Conservation (phyloP, 2,113 vertebrate genomes). For the Zosterops pallidus region DNA sequence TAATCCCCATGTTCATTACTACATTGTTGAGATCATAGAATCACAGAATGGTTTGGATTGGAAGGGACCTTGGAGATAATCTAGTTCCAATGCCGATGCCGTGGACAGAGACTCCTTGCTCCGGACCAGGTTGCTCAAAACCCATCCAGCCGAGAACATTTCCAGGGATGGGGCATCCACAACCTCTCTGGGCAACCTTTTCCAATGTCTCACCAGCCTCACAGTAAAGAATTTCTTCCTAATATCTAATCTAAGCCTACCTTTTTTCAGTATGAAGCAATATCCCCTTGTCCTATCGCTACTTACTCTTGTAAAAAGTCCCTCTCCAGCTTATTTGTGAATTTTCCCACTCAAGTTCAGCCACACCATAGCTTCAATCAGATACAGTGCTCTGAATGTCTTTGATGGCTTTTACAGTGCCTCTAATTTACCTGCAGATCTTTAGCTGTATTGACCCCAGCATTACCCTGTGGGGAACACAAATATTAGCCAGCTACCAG, state of each 20-base stretch:
- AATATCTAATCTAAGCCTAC: background rate
- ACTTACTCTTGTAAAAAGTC: background rate
- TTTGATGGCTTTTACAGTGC: background rate
- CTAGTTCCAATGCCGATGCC: background rate
- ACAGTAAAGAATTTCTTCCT: background rate
- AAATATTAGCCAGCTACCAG: background rate
- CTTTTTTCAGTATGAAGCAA: background rate
- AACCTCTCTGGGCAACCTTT: background rate
- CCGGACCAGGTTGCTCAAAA: background rate
- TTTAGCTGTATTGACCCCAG: background rate
- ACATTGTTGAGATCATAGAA: background rate
- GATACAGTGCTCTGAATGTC: background rate
- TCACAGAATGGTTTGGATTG: background rate
- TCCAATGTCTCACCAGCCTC: background rate
- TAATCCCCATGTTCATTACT: background rate
- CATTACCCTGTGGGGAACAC: rapidly evolving
- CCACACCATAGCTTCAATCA: background rate
- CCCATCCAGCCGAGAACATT: background rate
- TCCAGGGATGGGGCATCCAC: background rate
- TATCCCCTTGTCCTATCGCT: background rate
- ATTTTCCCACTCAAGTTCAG: background rate
- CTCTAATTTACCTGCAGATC: background rate
- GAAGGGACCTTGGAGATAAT: background rate
- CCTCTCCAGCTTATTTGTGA: background rate
- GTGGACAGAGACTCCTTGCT: background rate